Conservation (phyloP, 2,888 invertebrate genomes). For the Synergus umbraculus region DNA sequence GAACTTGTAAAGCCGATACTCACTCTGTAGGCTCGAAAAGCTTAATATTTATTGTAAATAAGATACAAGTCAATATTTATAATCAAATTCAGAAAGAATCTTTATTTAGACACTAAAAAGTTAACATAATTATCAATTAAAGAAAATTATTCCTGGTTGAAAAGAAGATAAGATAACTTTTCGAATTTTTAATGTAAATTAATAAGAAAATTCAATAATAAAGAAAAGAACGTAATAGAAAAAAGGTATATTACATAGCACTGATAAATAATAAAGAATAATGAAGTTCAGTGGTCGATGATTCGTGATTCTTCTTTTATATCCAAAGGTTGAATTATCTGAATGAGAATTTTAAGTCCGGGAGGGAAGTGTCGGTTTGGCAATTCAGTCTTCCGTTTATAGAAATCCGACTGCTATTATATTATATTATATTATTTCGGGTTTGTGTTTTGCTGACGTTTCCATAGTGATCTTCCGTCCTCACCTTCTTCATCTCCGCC, state of each 20-base stretch:
- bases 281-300: constrained; percentile 10
- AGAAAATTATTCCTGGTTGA: not conserved
- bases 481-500: constrained; percentile 70
- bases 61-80: too few relatives aligned
- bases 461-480: constrained; percentile 59
- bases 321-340: not conserved
- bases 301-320: not conserved
- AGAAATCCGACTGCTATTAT: constrained; percentile 38
- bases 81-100: not conserved
- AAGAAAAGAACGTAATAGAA: too few relatives aligned
- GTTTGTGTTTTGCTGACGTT: constrained; percentile 49
- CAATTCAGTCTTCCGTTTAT: constrained; percentile 32
- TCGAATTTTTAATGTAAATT: not conserved
- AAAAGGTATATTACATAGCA: not conserved
- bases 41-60: not conserved
- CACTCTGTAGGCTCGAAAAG: not conserved
- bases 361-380: constrained; percentile 9
- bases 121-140: not conserved
- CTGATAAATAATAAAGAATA: constrained; percentile 1
- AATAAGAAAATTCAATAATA: too few relatives aligned
- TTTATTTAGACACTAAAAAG: not conserved
- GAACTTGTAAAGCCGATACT: not conserved
- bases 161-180: not conserved
- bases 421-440: constrained; percentile 24
- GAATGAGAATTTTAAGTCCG: constrained; percentile 2